These are phyloP conservation scores for Leiothrix lutea DNA, from an alignment of 2,113 vertebrate species.

Conservation along the genomic window DNA sequence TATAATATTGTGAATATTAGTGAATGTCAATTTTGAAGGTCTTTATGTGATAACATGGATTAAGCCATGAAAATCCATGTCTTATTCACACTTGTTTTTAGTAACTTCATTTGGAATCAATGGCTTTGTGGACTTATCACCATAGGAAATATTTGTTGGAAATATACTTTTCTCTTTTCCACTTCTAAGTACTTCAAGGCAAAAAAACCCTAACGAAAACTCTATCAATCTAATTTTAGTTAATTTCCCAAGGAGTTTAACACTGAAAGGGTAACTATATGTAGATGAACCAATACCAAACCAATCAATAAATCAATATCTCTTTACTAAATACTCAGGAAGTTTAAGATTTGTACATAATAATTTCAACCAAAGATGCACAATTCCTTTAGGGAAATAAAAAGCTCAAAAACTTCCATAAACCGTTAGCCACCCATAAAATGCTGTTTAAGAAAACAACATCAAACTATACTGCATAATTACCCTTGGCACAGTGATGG, in stretches of 20 bases:
- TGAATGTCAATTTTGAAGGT: background rate
- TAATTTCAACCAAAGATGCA: background rate
- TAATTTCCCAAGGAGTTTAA: background rate
- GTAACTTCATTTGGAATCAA: background rate
- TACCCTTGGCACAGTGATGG: background rate
- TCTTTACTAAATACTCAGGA: background rate
- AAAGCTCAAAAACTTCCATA: background rate
- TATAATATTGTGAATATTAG: background rate
- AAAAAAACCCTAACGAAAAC: background rate
- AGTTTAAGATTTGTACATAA: background rate
- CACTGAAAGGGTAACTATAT: background rate
- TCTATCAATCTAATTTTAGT: background rate
- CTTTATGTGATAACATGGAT: background rate
- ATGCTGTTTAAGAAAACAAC: background rate
- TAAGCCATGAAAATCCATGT: background rate
- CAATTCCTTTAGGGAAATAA: background rate
- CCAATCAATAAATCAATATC: background rate
- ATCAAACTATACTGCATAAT: background rate
- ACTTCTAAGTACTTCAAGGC: background rate
- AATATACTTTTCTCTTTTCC: background rate
- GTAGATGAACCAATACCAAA: background rate
- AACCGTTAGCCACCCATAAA: background rate
- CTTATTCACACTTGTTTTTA: background rate
- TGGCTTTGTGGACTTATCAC: background rate
- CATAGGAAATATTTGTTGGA: background rate